Evolutionary conservation across 2,797 vertebrate species (phyloP).

Genomic region (Catostomus latipinnis): DNA sequence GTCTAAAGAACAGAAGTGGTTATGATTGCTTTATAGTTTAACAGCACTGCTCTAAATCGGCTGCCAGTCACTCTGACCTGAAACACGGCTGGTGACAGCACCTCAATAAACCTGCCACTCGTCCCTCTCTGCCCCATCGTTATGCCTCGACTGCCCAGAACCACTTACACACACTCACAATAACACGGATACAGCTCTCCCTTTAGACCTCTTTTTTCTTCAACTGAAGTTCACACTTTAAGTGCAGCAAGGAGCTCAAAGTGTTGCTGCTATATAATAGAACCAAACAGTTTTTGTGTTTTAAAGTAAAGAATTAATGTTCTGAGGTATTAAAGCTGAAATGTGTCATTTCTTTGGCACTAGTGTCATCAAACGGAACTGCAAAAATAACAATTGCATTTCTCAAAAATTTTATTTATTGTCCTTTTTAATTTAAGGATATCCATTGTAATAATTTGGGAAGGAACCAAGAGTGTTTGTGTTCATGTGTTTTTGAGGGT

Average conservation of each 20-base stretch:
- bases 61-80: conserved; percentile 45
- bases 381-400: too few relatives aligned
- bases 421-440: too few relatives aligned
- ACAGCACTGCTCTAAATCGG: conserved; percentile 56
- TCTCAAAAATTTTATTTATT: background rate
- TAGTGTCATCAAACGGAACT: too few relatives aligned
- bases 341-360: too few relatives aligned
- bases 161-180: background rate
- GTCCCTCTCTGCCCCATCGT: conserved; percentile 13
- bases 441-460: too few relatives aligned
- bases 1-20: conserved; percentile 47
- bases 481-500: background rate
- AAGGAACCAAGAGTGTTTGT: background rate
- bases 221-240: background rate
- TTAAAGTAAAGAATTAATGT: background rate
- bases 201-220: conserved; percentile 3
- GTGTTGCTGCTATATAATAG: background rate
- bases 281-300: background rate
- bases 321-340: background rate
- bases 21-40: conserved; percentile 59
- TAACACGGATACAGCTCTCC: background rate
- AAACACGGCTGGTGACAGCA: conserved; percentile 47
- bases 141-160: conserved; percentile 20
- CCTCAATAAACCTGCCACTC: conserved; percentile 47
- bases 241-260: background rate